These are phyloP conservation scores for Brachionus angularis DNA, from an alignment of 1,140 invertebrate genomes.

Conservation along the genomic window DNA sequence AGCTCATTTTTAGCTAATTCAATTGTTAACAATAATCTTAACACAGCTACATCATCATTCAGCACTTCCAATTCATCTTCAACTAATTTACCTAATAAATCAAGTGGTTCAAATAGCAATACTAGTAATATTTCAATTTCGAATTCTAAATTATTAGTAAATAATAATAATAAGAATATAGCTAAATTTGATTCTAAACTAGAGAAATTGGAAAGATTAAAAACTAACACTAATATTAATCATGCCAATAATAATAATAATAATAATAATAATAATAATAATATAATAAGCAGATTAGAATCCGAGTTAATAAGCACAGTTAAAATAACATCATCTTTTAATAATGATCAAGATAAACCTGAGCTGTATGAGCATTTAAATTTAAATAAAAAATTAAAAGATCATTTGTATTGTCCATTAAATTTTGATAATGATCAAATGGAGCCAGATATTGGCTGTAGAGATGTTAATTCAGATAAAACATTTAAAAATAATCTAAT, in stretches of 20 bases:
- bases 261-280: constrained; percentile 1
- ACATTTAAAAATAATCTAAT: not conserved
- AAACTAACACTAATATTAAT: not conserved
- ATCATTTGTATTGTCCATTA: constrained; percentile 39
- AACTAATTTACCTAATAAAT: too few species aligned
- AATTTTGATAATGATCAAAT: constrained; percentile 4
- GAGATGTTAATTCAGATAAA: not conserved
- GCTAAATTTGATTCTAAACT: constrained; percentile 10
- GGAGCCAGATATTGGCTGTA: not conserved
- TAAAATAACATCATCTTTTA: too few species aligned
- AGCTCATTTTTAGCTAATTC: constrained; percentile 17
- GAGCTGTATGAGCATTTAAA: constrained; percentile 41
- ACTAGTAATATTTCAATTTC: too few species aligned
- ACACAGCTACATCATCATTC: constrained; percentile 21
- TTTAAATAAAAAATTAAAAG: constrained; percentile 10
- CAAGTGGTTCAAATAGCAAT: constrained; percentile 12
- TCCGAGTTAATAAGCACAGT: too few species aligned
- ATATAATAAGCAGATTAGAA: too few species aligned
- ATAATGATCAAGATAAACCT: not conserved
- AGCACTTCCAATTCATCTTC: not conserved
- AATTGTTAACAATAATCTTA: constrained; percentile 11
- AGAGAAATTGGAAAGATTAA: constrained; percentile 21
- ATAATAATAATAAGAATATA: not conserved
- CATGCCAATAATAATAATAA: not conserved
- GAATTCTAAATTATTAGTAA: not conserved